These are phyloP conservation scores for Diarsia dahlii DNA, from an alignment of 2,888 invertebrate genomes.

Conservation along the genomic window DNA sequence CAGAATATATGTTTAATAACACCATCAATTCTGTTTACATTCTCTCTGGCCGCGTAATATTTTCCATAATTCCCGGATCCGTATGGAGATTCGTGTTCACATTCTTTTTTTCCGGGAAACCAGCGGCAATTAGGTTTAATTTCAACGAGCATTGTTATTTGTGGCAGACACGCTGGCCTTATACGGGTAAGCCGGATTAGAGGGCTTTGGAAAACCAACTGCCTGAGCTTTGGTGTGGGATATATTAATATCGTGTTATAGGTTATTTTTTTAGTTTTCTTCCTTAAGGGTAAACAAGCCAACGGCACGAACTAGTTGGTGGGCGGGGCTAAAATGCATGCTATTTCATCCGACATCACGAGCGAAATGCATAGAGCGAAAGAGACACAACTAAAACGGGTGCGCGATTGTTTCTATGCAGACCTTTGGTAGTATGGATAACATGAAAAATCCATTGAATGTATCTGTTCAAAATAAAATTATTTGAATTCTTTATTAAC, in stretches of 20 bases:
- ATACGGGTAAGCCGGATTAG: slow-evolving; percentile 13
- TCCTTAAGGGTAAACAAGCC: no score
- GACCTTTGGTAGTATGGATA: no score
- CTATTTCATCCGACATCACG: no score
- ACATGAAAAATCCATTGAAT: no score
- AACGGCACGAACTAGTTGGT: no score
- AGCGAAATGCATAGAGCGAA: no score
- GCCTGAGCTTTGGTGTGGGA: not conserved
- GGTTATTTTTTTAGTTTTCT: not conserved
- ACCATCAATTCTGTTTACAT: not conserved
- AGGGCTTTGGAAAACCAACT: slow-evolving; percentile 5
- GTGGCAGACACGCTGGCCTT: not conserved
- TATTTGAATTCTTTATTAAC: no score
- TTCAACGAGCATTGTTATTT: slow-evolving; percentile 29
- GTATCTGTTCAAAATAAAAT: no score
- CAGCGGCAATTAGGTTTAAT: slow-evolving; percentile 32
- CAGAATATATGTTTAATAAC: not conserved
- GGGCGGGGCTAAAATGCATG: no score
- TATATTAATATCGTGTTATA: not conserved
- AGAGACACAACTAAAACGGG: no score
- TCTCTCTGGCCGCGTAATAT: not conserved
- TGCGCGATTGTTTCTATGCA: no score
- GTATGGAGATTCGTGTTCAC: slow-evolving; percentile 39
- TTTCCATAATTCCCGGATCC: slow-evolving; percentile 37
- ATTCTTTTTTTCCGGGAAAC: slow-evolving; percentile 18